Base-by-base conservation (phyloP, 2,113 vertebrate species). In the Ictidomys tridecemlineatus region DNA sequence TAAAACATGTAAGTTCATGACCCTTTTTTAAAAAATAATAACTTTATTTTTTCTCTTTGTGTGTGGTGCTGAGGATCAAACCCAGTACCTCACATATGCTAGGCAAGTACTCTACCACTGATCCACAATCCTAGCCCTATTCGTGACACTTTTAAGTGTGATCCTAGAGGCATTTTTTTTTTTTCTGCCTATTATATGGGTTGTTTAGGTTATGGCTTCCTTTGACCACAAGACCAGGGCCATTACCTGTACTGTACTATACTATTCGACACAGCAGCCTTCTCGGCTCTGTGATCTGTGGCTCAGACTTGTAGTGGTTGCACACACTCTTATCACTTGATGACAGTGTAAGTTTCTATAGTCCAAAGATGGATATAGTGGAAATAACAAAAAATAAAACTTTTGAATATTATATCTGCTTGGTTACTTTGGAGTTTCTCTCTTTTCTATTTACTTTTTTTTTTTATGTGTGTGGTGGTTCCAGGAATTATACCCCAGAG, bases 391-490 rank as follows among this genome's bases (percentile, higher is more conserved):
- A 24, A 39, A 14, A 84, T 45, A 8, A 83, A 65, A 39, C 3
- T n/a, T 78, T 89, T 73, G 56, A 94, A 45, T 51, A 85, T 13
- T 88, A 14, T 8, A 61, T 85, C 58, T 85, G 11, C 6, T 48
- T 67, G 76, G 48, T 91, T 74, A 85, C 13, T 87, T 73, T 76
- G 79, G 34, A 88, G 65, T 94, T 90, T 91, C 10, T 93, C 61
- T 96, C 58, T 61, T 61, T 61, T 26, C 58, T 61, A 26, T 61
- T 61, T 61, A 61, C 20, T 61, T 61, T 61, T 61, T 22, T 58
- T 58, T 20, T 8, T 24, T 7, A 9, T 61, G 4, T 39, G 3
- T 1, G 6, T 24, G 58, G 58, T 61, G 8, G 8, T 61, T 8
- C 24, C 1, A 8, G 58, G 22, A 5, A 26, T 61, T 26, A 24